Conservation (phyloP, 2,888 invertebrate species). For the Dione vanillae region DNA sequence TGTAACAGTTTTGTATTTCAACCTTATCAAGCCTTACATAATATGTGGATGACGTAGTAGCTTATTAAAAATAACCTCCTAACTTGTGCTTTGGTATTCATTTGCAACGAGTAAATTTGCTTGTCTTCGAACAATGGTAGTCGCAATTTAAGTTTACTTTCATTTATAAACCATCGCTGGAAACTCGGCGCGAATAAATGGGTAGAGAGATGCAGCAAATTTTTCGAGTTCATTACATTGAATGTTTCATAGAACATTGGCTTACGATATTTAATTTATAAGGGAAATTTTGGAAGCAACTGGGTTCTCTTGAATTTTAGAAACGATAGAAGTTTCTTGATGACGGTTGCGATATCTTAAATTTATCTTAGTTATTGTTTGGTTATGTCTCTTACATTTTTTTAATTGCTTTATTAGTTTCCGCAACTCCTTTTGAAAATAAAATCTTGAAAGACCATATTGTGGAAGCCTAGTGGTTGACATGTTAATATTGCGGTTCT, state of each 20-base stretch:
- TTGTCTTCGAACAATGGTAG: slow-evolving; percentile 18
- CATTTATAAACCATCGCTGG: slow-evolving; percentile 15
- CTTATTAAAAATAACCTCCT: neutral
- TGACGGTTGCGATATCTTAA: neutral
- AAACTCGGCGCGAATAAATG: slow-evolving; percentile 18
- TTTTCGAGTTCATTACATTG: slow-evolving; percentile 9
- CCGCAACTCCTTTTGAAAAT: too few species aligned
- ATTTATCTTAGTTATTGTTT: too few species aligned
- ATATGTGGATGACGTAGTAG: neutral
- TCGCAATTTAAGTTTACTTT: slow-evolving; percentile 20
- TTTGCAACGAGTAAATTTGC: slow-evolving; percentile 22
- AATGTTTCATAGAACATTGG: slow-evolving; percentile 17
- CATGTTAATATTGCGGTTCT: too few species aligned
- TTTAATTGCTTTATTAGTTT: too few species aligned
- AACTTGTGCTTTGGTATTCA: slow-evolving; percentile 16
- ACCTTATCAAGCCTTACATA: neutral
- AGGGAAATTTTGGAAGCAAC: neutral
- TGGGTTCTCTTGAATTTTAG: neutral
- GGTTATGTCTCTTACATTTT: too few species aligned
- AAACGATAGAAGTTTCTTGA: neutral
- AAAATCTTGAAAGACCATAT: too few species aligned
- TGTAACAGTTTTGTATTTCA: neutral
- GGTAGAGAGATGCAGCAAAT: slow-evolving; percentile 13
- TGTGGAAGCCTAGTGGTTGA: too few species aligned
- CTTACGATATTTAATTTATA: slow-evolving; percentile 9